Percentiles rank a stretch among this genome's conserved stretches.
phyloP scores from a whole-genome alignment of 2,888 invertebrate species.

The Polyommatus icarus region DNA sequence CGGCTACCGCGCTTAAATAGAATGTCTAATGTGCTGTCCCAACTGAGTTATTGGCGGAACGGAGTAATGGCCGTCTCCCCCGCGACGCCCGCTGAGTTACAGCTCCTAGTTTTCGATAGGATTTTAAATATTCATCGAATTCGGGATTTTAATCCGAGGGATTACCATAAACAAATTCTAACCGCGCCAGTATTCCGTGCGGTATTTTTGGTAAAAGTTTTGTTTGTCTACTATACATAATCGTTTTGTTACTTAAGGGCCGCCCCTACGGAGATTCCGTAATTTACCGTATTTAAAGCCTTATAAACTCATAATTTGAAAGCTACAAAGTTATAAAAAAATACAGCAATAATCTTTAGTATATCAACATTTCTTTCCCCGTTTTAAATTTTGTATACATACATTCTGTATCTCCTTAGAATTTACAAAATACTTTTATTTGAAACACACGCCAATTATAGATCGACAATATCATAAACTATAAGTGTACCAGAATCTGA shows the following conservation, averaged over 20 bases:
- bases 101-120: slow-evolving; percentile 22
- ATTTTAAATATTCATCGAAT: slow-evolving; percentile 30
- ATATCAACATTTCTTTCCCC: too few relatives aligned
- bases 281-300: too few relatives aligned
- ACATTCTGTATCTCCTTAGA: too few relatives aligned
- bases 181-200: neutral
- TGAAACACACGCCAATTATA: too few relatives aligned
- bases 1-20: slow-evolving; percentile 32
- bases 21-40: slow-evolving; percentile 45
- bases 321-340: too few relatives aligned
- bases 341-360: too few relatives aligned
- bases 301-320: too few relatives aligned
- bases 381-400: too few relatives aligned
- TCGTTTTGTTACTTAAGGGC: neutral
- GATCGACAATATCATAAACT: too few relatives aligned
- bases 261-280: too few relatives aligned
- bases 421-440: too few relatives aligned
- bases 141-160: slow-evolving; percentile 6
- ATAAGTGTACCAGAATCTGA: too few relatives aligned
- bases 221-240: neutral
- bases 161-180: slow-evolving; percentile 18
- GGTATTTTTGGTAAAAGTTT: neutral
- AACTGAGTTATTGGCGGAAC: slow-evolving; percentile 45
- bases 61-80: slow-evolving; percentile 42
- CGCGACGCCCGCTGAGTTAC: slow-evolving; percentile 40